A percentile compares a stretch with the other conserved stretches of the same genome.
Evolutionary conservation across 2,797 vertebrate genomes (phyloP).

Genomic region (Muraenolepis orangiensis): DNA sequence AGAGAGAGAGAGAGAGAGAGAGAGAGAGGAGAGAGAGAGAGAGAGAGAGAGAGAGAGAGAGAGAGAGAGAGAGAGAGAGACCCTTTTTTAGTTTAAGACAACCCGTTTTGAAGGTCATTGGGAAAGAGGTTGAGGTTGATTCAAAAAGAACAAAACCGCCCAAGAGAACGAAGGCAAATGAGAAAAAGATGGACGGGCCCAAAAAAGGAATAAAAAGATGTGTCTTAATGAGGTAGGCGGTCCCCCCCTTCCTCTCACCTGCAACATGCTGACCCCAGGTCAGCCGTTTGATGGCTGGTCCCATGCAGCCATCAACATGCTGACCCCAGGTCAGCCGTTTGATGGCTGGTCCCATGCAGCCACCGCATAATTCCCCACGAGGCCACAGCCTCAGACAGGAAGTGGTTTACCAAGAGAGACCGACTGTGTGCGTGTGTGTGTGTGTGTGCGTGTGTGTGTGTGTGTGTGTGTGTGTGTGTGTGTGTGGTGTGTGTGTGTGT

Average conservation of each 20-base stretch:
- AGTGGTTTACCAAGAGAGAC: background rate
- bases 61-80: constrained; percentile 7
- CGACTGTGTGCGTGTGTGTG: background rate
- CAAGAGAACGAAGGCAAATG: no score
- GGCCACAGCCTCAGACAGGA: background rate
- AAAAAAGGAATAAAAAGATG: no score
- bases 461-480: constrained; percentile 21
- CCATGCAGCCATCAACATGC: background rate
- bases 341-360: background rate
- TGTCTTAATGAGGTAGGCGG: no score
- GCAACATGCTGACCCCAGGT: background rate
- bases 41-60: constrained; percentile 1
- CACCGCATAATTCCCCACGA: background rate
- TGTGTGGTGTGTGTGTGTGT: constrained; percentile 14
- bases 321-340: background rate
- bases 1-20: constrained; percentile 5
- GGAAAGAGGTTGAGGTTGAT: no score
- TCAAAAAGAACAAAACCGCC: no score
- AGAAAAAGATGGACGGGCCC: no score
- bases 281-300: background rate
- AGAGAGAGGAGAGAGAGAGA: constrained; percentile 12
- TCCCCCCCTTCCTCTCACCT: background rate
- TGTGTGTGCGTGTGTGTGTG: constrained; percentile 13
- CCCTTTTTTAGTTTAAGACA: no score
- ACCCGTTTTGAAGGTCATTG: no score